Evolutionary conservation across 1,140 invertebrate genomes (phyloP).

Genomic region (Diabrotica virgifera): DNA sequence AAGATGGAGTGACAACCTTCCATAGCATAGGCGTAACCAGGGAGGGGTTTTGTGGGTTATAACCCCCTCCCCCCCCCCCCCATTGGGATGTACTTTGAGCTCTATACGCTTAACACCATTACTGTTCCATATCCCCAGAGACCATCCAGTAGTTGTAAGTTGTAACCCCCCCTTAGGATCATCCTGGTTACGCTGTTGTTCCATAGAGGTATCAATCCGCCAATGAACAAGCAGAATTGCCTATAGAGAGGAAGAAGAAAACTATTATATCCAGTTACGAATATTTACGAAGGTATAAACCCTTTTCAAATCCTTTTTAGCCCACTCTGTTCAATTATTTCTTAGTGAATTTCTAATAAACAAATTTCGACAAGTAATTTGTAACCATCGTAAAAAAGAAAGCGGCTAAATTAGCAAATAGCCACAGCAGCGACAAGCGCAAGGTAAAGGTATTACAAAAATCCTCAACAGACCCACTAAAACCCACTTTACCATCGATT

Average conservation of each 20-base stretch:
- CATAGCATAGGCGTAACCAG: no score
- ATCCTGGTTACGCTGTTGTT: no score
- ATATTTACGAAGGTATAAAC: not conserved
- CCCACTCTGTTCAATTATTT: not conserved
- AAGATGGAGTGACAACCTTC: no score
- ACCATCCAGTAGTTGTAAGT: no score
- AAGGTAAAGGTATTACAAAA: slow-evolving; percentile 7
- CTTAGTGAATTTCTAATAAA: not conserved
- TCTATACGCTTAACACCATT: no score
- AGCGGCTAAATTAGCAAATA: not conserved
- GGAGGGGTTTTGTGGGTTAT: no score
- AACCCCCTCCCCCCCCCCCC: no score
- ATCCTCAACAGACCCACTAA: slow-evolving; percentile 1
- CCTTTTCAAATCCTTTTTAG: not conserved
- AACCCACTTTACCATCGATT: slow-evolving; percentile 13
- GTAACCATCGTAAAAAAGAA: slow-evolving; percentile 4
- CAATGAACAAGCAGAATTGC: no score
- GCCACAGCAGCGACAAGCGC: not conserved
- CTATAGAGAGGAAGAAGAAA: not conserved
- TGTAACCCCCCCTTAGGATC: no score
- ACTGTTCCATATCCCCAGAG: no score
- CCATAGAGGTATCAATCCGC: no score
- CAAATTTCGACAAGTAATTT: not conserved
- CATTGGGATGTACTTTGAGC: no score
- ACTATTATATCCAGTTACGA: not conserved